phyloP scores from a whole-genome alignment of 2,888 invertebrate species.

The Dysmachus trigonus region DNA sequence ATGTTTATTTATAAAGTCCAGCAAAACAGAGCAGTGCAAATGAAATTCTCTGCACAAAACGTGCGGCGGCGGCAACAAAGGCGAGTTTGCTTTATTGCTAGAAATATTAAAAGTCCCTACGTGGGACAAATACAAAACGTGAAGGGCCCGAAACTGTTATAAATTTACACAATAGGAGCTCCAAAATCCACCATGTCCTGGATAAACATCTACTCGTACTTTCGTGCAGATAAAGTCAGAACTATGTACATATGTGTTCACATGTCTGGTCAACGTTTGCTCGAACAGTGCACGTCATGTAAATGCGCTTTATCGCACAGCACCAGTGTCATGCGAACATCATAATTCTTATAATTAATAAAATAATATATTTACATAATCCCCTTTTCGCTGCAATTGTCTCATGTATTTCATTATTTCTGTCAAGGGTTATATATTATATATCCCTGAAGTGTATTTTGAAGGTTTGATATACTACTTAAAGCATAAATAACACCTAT shows the following conservation, averaged over 20 bases:
- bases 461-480: background rate
- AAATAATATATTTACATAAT: background rate
- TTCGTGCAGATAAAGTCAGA: background rate
- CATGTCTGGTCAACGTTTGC: background rate
- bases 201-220: background rate
- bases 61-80: background rate
- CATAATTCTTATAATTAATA: background rate
- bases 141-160: background rate
- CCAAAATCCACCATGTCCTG: background rate
- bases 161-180: background rate
- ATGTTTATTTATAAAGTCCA: background rate
- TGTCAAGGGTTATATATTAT: background rate
- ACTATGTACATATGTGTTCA: background rate
- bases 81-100: background rate
- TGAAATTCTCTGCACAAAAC: background rate
- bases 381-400: background rate
- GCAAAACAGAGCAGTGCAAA: background rate
- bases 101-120: background rate
- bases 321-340: background rate
- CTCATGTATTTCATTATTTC: background rate
- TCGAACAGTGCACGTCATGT: background rate
- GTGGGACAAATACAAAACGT: background rate
- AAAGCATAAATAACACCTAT: background rate
- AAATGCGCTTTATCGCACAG: background rate
- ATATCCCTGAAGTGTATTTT: background rate